A percentile compares a stretch with the other conserved stretches of the same genome.
Evolutionary conservation across 2,113 vertebrate genomes (phyloP).

Genomic region (Columba janthina): DNA sequence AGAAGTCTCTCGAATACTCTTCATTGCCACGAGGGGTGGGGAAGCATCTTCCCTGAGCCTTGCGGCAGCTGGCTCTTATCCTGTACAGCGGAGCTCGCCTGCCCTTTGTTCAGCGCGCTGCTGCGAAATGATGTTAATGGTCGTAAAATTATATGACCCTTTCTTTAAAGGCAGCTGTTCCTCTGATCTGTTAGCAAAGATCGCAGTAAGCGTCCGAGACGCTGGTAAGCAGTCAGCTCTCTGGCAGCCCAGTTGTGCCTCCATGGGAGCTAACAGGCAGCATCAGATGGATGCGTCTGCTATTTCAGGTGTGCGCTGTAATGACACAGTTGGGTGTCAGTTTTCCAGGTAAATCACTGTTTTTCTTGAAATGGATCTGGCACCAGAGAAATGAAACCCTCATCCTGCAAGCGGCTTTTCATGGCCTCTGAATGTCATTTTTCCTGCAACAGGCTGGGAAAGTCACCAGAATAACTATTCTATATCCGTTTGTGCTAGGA

Average conservation of each 20-base stretch:
- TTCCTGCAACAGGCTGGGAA: background rate
- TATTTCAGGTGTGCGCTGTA: constrained; percentile 6
- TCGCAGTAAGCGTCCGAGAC: background rate
- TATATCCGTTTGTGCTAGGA: background rate
- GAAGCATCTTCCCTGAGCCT: background rate
- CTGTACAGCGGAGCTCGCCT: background rate
- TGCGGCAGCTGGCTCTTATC: background rate
- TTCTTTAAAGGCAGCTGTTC: constrained; percentile 59
- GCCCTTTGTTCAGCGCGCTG: constrained; percentile 21
- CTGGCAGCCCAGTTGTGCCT: constrained; percentile 16
- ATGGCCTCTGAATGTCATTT: background rate
- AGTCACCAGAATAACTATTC: background rate
- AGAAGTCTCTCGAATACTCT: background rate
- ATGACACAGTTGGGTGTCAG: background rate
- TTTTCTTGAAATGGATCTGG: constrained; percentile 2
- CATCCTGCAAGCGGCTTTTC: background rate
- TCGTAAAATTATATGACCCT: constrained; percentile 40
- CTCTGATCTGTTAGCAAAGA: constrained; percentile 29
- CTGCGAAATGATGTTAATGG: constrained; percentile 45
- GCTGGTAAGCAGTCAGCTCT: background rate
- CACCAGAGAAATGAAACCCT: background rate
- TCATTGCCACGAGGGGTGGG: background rate
- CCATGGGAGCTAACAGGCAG: background rate
- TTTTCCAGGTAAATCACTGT: constrained; percentile 28
- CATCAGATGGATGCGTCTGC: constrained; percentile 4